Evolutionary conservation across 2,113 vertebrate genomes (phyloP).

Genomic region (Nothoprocta pentlandii): DNA sequence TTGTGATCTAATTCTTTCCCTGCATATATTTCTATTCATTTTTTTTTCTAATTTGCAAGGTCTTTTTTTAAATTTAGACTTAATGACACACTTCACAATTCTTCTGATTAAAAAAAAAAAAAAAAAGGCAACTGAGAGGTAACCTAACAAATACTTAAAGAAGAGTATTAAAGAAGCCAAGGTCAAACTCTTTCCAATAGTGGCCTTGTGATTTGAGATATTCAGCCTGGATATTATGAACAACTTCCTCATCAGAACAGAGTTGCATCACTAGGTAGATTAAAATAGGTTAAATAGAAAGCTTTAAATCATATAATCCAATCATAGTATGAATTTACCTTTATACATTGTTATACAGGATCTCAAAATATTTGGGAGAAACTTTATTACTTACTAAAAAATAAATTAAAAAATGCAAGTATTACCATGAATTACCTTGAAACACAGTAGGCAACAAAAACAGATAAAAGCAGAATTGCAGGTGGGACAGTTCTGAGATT

Average conservation of each 20-base stretch:
- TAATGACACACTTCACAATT: not conserved
- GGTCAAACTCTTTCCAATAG: rapidly evolving
- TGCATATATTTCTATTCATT: not conserved
- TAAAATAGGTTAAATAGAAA: not conserved
- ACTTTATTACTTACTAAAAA: not conserved
- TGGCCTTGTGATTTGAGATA: not conserved
- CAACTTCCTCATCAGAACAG: rapidly evolving
- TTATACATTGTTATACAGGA: not conserved
- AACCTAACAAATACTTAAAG: rapidly evolving
- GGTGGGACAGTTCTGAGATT: not conserved
- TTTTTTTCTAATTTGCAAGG: not conserved
- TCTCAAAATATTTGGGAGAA: not conserved
- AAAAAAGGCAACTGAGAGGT: not conserved
- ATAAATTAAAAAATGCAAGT: rapidly evolving
- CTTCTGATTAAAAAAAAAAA: not conserved
- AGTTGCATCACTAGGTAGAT: rapidly evolving
- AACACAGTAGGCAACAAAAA: rapidly evolving
- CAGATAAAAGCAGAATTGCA: not conserved
- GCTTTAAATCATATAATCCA: rapidly evolving
- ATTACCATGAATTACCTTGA: not conserved
- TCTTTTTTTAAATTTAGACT: not conserved
- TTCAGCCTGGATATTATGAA: not conserved
- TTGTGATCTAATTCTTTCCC: not conserved
- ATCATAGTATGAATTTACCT: rapidly evolving
- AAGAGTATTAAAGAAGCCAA: not conserved